Conservation (phyloP, 2,113 vertebrate species). For the Paradoxurus hermaphroditus region DNA sequence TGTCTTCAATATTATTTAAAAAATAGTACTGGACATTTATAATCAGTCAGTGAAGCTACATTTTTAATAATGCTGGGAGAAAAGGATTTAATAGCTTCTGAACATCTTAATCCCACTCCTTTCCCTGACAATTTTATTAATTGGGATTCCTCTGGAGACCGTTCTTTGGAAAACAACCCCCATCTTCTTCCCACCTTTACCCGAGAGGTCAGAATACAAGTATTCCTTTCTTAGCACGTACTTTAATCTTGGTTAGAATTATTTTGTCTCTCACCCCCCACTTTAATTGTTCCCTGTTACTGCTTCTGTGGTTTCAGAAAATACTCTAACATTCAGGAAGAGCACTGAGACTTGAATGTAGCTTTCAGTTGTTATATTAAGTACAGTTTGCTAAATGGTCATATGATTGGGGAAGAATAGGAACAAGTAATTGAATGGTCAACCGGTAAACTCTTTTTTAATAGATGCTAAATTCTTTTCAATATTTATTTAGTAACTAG, state of each 20-base stretch:
- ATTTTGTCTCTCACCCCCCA: neutral
- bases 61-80: neutral
- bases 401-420: neutral
- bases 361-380: neutral
- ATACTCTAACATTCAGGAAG: neutral
- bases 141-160: neutral
- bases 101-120: conserved; percentile 1
- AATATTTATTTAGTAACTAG: neutral
- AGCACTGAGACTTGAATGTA: neutral
- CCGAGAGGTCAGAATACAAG: neutral
- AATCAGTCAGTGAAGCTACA: neutral
- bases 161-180: conserved; percentile 25
- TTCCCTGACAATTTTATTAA: conserved; percentile 13
- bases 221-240: neutral
- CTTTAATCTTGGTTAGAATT: conserved; percentile 8
- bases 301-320: conserved; percentile 32
- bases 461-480: neutral
- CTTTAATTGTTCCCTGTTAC: conserved; percentile 30
- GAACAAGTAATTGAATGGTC: neutral
- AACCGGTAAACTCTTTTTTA: neutral
- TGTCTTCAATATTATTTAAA: neutral
- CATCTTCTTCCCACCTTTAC: neutral
- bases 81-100: neutral
- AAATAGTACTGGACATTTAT: neutral
- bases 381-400: conserved; percentile 4